Evolutionary conservation across 2,888 invertebrate species (phyloP).

Genomic region (Stenchaetothrips biformis): DNA sequence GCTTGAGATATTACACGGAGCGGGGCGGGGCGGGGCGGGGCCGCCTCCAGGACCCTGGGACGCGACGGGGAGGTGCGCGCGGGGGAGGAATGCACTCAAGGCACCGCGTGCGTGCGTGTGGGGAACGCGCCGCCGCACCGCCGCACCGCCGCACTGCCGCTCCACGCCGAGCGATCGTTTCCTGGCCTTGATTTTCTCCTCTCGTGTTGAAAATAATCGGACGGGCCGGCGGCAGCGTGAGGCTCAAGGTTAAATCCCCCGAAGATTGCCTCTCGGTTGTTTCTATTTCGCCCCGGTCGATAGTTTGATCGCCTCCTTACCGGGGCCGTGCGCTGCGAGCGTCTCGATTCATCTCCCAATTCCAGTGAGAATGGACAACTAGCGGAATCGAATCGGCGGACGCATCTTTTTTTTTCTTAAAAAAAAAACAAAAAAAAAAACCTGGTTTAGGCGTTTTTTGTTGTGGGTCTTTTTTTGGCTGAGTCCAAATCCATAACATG

Average conservation of each 20-base stretch:
- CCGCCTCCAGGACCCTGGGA: background rate
- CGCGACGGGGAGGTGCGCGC: background rate
- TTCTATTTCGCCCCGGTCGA: no score
- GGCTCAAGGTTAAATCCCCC: background rate
- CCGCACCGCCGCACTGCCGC: no score
- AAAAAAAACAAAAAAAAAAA: no score
- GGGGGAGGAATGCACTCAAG: background rate
- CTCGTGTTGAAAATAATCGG: no score
- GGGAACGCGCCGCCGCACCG: no score
- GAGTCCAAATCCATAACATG: no score
- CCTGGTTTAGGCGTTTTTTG: no score
- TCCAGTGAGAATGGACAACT: background rate
- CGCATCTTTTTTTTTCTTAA: no score
- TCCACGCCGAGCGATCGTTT: no score
- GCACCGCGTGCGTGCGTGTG: background rate
- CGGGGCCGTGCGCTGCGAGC: background rate
- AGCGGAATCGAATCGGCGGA: no score
- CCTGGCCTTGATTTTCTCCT: no score
- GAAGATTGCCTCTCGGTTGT: background rate
- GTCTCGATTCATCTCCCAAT: background rate
- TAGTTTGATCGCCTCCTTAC: background rate
- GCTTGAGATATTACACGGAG: conserved; percentile 21
- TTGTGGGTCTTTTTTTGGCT: no score
- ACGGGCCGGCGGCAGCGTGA: background rate
- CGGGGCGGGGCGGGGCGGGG: background rate